These are phyloP conservation scores for Phataginus tricuspis DNA, from an alignment of 2,797 vertebrate genomes.

Conservation along the genomic window DNA sequence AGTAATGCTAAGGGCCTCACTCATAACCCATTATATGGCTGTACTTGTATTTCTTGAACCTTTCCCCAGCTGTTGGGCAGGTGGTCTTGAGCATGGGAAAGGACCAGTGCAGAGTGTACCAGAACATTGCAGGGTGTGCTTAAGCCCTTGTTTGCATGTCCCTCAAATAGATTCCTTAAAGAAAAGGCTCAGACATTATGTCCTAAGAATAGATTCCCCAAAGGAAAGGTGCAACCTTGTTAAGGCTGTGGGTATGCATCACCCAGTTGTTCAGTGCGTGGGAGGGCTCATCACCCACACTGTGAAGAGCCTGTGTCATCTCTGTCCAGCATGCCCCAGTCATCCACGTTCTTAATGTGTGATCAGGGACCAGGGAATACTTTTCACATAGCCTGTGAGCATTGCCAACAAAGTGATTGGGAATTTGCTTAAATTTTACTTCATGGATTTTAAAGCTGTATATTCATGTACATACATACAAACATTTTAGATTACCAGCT, in stretches of 20 bases:
- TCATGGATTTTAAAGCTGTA: slow-evolving; percentile 1
- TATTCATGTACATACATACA: neutral
- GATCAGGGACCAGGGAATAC: neutral
- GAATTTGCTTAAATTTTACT: slow-evolving; percentile 49
- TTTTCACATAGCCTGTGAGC: neutral
- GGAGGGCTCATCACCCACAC: neutral
- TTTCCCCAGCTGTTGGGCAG: neutral
- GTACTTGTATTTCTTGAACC: slow-evolving; percentile 3
- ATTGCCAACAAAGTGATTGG: neutral
- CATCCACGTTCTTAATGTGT: neutral
- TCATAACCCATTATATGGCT: neutral
- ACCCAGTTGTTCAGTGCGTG: neutral
- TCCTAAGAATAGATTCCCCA: slow-evolving; percentile 34
- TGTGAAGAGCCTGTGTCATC: neutral
- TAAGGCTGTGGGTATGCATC: neutral
- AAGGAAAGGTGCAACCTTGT: slow-evolving; percentile 7
- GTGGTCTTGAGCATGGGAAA: neutral
- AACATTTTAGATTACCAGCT: neutral
- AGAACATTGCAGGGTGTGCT: neutral
- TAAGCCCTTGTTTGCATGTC: neutral
- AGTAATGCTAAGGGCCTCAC: neutral
- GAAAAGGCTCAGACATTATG: slow-evolving; percentile 12
- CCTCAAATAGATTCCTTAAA: slow-evolving; percentile 27
- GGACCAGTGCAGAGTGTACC: neutral
- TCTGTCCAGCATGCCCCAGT: neutral